phyloP scores from a whole-genome alignment of 2,888 invertebrate genomes.

The Sepiola atlantica region DNA sequence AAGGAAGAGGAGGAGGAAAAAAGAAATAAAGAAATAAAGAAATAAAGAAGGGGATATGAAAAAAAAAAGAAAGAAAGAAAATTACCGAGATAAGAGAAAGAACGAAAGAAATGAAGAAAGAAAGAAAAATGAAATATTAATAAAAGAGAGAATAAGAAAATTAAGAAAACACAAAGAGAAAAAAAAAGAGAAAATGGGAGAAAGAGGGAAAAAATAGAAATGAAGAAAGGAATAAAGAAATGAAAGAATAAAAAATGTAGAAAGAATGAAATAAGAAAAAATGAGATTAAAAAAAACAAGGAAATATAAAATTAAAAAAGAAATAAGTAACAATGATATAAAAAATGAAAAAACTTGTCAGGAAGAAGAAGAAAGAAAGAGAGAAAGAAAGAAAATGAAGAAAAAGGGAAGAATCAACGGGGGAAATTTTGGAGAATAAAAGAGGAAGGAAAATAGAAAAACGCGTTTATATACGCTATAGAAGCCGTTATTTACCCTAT shows the following conservation, averaged over 20 bases:
- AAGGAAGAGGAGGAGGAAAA: background rate
- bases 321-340: background rate
- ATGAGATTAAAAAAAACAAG: background rate
- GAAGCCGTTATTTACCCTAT: no score
- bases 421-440: background rate
- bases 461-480: no score
- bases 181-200: background rate
- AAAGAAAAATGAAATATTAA: background rate
- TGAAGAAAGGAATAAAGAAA: background rate
- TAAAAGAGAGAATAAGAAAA: background rate
- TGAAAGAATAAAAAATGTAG: background rate
- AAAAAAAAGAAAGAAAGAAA: background rate
- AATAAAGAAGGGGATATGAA: no score
- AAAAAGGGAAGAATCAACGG: background rate
- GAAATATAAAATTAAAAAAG: background rate
- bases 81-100: background rate
- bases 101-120: background rate
- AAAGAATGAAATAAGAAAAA: background rate
- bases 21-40: background rate
- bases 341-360: background rate
- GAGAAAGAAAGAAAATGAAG: background rate
- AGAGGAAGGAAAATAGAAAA: background rate
- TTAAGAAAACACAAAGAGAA: background rate
- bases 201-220: no score
- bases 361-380: background rate